Evolutionary conservation across 2,113 vertebrate genomes (phyloP).

Genomic region (Ranitomeya variabilis): DNA sequence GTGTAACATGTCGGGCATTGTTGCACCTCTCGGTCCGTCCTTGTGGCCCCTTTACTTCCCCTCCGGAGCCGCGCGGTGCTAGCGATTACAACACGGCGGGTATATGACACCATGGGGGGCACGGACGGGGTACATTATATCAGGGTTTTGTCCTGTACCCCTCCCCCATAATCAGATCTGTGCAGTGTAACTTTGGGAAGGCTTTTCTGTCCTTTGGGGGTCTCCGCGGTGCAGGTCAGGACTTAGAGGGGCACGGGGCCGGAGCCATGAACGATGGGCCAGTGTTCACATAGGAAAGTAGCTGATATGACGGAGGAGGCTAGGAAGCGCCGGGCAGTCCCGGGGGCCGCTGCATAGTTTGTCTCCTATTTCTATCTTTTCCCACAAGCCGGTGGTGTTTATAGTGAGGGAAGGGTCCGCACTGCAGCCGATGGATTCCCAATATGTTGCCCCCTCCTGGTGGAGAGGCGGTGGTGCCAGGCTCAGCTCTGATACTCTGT

Average conservation of each 20-base stretch:
- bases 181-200: neutral
- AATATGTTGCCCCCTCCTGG: constrained; percentile 16
- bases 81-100: no score
- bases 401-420: neutral
- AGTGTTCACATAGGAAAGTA: constrained; percentile 19
- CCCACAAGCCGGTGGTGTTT: neutral
- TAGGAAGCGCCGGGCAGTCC: neutral
- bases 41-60: no score
- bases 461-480: neutral
- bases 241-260: neutral
- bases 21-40: no score
- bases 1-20: no score
- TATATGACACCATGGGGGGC: no score
- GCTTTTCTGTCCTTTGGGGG: neutral
- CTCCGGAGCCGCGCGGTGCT: no score
- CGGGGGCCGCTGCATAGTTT: constrained; percentile 1
- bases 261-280: neutral
- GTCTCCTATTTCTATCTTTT: neutral
- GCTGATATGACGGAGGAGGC: neutral
- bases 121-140: no score
- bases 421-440: neutral
- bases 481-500: neutral
- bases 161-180: neutral
- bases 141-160: neutral
- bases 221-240: neutral